These are phyloP conservation scores for Mythimna ferrago DNA, from an alignment of 2,888 invertebrate species.

Conservation along the genomic window DNA sequence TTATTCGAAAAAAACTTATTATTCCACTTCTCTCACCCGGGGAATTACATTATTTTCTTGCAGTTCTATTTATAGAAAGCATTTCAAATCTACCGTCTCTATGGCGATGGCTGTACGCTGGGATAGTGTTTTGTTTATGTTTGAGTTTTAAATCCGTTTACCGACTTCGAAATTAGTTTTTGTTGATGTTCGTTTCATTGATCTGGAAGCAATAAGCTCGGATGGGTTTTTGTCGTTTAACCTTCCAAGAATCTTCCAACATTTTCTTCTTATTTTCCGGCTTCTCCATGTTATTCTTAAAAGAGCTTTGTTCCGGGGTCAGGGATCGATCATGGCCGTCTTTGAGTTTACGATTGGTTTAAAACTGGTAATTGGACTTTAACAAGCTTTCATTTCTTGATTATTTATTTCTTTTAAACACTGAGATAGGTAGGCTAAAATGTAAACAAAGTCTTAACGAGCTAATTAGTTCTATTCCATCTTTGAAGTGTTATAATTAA, in stretches of 20 bases:
- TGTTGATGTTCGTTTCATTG: conserved; percentile 49
- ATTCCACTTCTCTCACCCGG: conserved; percentile 85
- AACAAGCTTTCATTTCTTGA: conserved; percentile 10
- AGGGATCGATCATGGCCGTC: conserved; percentile 23
- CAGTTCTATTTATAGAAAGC: conserved; percentile 80
- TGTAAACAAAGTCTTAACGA: conserved; percentile 7
- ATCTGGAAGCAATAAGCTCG: conserved; percentile 47
- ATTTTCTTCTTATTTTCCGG: conserved; percentile 46
- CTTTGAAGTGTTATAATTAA: conserved; percentile 23
- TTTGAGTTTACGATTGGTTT: conserved; percentile 48
- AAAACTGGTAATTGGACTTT: conserved; percentile 40
- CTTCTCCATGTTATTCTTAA: conserved; percentile 44
- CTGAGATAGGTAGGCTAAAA: background rate
- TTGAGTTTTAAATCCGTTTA: conserved; percentile 45
- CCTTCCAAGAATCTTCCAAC: conserved; percentile 37
- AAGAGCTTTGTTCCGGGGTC: conserved; percentile 42
- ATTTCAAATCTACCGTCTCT: conserved; percentile 62
- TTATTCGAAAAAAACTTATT: conserved; percentile 87
- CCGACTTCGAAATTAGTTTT: conserved; percentile 49
- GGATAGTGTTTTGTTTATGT: conserved; percentile 55
- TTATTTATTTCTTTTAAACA: conserved; percentile 12
- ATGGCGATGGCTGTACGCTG: conserved; percentile 13
- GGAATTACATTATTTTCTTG: conserved; percentile 86
- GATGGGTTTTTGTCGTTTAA: conserved; percentile 46
- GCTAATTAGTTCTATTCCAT: background rate